Evolutionary conservation across 2,888 invertebrate species (phyloP).

Genomic region (Thecophora atra): DNA sequence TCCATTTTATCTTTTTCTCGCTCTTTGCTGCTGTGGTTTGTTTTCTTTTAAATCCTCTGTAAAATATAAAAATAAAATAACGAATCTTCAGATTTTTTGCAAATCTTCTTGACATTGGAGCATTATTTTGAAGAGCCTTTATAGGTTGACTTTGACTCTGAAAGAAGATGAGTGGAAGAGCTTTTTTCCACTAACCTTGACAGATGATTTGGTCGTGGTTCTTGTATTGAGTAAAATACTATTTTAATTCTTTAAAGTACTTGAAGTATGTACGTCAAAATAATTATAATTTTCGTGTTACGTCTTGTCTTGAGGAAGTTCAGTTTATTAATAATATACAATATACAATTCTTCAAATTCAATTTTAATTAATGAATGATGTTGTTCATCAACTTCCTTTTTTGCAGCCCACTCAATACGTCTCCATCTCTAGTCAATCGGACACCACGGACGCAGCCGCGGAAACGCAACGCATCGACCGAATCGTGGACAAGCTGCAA

Average conservation of each 20-base stretch:
- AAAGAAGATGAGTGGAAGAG: no score
- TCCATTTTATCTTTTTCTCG: not conserved
- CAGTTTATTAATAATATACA: no score
- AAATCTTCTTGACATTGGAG: not conserved
- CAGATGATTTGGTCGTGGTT: not conserved
- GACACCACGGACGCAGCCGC: slow-evolving; percentile 62
- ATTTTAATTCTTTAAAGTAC: no score
- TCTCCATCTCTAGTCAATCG: slow-evolving; percentile 66
- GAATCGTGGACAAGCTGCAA: slow-evolving; percentile 79
- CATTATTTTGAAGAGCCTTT: not conserved
- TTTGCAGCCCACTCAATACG: slow-evolving; percentile 64
- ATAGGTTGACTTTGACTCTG: not conserved
- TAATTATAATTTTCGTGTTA: no score
- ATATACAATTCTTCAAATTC: no score
- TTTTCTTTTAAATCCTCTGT: not conserved
- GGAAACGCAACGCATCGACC: slow-evolving; percentile 71
- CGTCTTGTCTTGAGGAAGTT: no score
- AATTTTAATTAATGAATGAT: no score
- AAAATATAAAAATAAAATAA: not conserved
- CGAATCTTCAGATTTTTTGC: not conserved
- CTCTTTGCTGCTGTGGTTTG: not conserved
- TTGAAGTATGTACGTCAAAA: no score
- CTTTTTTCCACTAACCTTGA: not conserved
- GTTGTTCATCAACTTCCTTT: no score
- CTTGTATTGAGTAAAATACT: no score